These are phyloP conservation scores for Leucosticte australis DNA, from an alignment of 2,113 vertebrate genomes.

Conservation along the genomic window DNA sequence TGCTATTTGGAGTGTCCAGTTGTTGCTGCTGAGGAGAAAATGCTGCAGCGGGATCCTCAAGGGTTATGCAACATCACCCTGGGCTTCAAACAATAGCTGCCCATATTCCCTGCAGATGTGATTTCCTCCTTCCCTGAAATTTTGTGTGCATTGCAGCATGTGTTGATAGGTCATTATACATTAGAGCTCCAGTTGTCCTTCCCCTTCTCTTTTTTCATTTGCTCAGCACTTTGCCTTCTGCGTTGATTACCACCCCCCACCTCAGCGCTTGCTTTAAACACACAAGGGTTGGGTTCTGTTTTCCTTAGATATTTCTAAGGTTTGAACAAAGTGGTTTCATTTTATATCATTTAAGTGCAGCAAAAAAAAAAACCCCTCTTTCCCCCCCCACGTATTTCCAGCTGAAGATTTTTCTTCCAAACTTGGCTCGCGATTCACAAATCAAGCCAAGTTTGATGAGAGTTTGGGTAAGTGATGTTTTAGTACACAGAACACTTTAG, in stretches of 20 bases:
- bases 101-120: background rate
- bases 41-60: background rate
- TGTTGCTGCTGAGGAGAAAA: background rate
- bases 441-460: slow-evolving; percentile 50
- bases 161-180: slow-evolving; percentile 15
- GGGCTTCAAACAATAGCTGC: background rate
- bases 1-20: background rate
- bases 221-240: background rate
- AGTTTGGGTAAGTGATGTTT: slow-evolving; percentile 42
- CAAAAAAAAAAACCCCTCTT: background rate
- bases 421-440: background rate
- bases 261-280: background rate
- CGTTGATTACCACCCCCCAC: background rate
- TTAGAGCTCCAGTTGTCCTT: background rate
- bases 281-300: background rate
- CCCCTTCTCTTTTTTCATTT: background rate
- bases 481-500: slow-evolving; percentile 14
- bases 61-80: background rate
- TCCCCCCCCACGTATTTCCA: background rate
- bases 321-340: background rate
- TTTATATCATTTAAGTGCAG: background rate
- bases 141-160: background rate
- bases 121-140: background rate
- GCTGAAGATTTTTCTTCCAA: slow-evolving; percentile 22
- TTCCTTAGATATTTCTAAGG: background rate